A percentile compares a stretch with the other conserved stretches of the same genome.
These are phyloP conservation scores for Hypotaenidia philippensis DNA, from an alignment of 2,797 vertebrate genomes.

Conservation along the genomic window DNA sequence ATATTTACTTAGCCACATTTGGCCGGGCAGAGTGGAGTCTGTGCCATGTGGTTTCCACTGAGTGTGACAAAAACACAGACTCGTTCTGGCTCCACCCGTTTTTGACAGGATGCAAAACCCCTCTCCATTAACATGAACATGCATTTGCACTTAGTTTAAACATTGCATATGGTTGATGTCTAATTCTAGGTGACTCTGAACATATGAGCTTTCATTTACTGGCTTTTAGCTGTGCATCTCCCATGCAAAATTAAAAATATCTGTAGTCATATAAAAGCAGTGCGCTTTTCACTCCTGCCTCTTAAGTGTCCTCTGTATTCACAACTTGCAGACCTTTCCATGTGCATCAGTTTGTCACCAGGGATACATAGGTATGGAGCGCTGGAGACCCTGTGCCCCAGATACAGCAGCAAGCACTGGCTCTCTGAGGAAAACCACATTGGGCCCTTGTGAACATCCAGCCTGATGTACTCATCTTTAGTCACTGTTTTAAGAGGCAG, in stretches of 20 bases:
- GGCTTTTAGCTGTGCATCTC: conserved; percentile 31
- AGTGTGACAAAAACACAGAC: conserved; percentile 21
- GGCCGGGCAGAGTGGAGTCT: neutral
- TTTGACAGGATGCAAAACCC: conserved; percentile 4
- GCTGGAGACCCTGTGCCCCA: neutral
- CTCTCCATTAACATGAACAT: neutral
- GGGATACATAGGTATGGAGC: rapidly evolving
- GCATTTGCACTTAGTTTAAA: conserved; percentile 45
- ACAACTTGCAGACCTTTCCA: neutral
- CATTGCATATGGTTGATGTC: neutral
- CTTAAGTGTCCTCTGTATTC: neutral
- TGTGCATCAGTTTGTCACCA: neutral
- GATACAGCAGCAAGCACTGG: rapidly evolving
- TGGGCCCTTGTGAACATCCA: neutral
- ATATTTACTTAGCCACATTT: neutral
- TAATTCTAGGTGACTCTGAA: conserved; percentile 53
- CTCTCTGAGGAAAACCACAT: neutral
- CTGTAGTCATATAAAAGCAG: neutral
- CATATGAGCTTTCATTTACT: conserved; percentile 19
- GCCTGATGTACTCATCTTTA: rapidly evolving
- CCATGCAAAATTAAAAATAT: conserved; percentile 55
- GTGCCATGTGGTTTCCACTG: neutral
- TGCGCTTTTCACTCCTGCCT: neutral
- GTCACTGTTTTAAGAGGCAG: neutral
- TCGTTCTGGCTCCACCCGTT: neutral